A percentile compares a stretch with the other conserved stretches of the same genome.
Evolutionary conservation across 2,888 invertebrate species (phyloP).

Genomic region (Amiota mariae): DNA sequence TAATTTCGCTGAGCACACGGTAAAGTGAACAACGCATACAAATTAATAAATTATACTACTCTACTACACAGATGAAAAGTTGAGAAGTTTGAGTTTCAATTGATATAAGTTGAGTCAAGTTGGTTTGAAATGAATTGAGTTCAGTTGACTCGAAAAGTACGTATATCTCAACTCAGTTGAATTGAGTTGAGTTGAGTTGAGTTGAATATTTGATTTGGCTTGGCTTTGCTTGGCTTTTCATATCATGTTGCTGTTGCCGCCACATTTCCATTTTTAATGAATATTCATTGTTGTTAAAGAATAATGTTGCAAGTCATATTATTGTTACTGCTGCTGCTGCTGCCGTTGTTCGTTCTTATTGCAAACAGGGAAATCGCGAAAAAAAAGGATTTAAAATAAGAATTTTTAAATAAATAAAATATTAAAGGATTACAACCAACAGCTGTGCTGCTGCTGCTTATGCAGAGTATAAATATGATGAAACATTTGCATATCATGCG

Average conservation of each 20-base stretch:
- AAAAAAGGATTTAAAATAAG: too few relatives aligned
- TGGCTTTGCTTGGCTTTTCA: constrained; percentile 27
- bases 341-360: too few relatives aligned
- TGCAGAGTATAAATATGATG: too few relatives aligned
- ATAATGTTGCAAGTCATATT: background rate
- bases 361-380: too few relatives aligned
- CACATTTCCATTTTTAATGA: too few relatives aligned
- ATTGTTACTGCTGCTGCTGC: background rate
- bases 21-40: constrained; percentile 41
- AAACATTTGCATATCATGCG: too few relatives aligned
- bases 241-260: constrained; percentile 15
- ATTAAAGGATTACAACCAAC: too few relatives aligned
- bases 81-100: background rate
- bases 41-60: constrained; percentile 55
- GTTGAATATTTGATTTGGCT: background rate
- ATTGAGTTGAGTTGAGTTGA: constrained; percentile 5
- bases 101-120: background rate
- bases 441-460: too few relatives aligned
- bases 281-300: background rate
- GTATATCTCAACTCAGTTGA: background rate
- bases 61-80: too few relatives aligned
- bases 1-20: constrained; percentile 44
- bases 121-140: background rate
- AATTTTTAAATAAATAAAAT: too few relatives aligned
- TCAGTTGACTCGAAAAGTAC: background rate